A percentile compares a stretch with the other conserved stretches of the same genome.
Evolutionary conservation across 2,797 vertebrate genomes (phyloP).

Genomic region (Pseudochromis fuscus): DNA sequence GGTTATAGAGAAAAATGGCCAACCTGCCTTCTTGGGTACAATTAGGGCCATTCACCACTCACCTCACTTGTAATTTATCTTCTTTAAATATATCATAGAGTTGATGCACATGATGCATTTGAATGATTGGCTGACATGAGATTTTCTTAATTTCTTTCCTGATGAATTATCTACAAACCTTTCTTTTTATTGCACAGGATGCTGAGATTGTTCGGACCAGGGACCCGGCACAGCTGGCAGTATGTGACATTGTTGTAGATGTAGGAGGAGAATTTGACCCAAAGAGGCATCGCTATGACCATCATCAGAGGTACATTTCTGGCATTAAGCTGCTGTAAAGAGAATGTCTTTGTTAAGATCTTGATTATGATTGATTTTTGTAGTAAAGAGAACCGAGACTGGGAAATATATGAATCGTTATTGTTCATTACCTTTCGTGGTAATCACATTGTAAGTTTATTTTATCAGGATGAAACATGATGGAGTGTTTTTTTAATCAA

Average conservation of each 20-base stretch:
- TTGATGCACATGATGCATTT: neutral
- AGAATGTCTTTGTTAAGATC: neutral
- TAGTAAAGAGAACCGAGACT: neutral
- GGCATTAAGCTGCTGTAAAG: neutral
- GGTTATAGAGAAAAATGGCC: neutral
- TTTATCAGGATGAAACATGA: no score
- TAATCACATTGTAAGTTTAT: neutral
- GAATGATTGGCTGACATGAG: neutral
- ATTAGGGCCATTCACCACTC: neutral
- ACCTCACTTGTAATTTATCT: neutral
- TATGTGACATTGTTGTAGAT: slow-evolving; percentile 94
- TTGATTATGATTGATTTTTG: neutral
- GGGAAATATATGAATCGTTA: neutral
- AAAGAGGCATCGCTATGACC: slow-evolving; percentile 91
- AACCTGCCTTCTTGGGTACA: neutral
- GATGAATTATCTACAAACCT: neutral
- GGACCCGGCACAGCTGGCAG: slow-evolving; percentile 84
- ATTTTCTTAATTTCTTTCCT: neutral
- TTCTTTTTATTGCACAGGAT: slow-evolving; percentile 78
- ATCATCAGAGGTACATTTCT: slow-evolving; percentile 92
- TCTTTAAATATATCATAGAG: neutral
- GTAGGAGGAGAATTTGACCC: slow-evolving; percentile 95
- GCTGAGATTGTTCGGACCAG: slow-evolving; percentile 91
- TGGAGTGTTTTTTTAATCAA: neutral
- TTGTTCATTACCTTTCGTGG: neutral